Conservation (phyloP, 2,113 vertebrate genomes). For the Sciurus niger region DNA sequence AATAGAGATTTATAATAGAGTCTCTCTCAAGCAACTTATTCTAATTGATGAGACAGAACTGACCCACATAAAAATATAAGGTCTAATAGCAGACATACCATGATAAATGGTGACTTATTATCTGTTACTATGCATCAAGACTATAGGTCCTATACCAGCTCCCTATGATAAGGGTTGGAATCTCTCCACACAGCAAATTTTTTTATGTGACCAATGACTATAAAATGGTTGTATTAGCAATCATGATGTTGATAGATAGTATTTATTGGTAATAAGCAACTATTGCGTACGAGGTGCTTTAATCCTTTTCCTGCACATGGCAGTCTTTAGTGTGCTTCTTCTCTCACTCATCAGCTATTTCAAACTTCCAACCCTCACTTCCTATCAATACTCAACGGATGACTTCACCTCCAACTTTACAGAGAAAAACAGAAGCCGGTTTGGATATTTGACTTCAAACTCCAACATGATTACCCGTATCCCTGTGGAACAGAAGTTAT, state of each 20-base stretch:
- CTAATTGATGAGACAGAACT: conserved; percentile 34
- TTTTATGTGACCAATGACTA: not conserved
- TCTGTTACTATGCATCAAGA: not conserved
- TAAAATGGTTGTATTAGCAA: not conserved
- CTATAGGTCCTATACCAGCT: not conserved
- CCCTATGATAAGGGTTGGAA: not conserved
- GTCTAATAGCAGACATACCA: not conserved
- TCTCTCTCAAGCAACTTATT: conserved; percentile 1
- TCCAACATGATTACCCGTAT: not conserved
- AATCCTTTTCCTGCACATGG: not conserved
- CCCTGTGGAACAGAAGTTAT: not conserved
- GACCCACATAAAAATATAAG: conserved; percentile 33
- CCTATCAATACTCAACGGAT: not conserved
- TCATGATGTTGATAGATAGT: not conserved
- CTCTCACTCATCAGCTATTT: not conserved
- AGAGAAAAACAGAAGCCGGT: conserved; percentile 38
- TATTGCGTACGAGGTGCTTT: not conserved
- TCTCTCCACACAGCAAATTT: not conserved
- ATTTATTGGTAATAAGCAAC: not conserved
- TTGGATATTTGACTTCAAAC: not conserved
- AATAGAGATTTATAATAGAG: not conserved
- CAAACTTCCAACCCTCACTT: conserved; percentile 16
- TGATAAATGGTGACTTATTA: conserved; percentile 16
- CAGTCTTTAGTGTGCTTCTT: not conserved
- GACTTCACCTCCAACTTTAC: conserved; percentile 26